Conservation (phyloP, 2,113 vertebrate species). For the Bambusicola thoracicus region DNA sequence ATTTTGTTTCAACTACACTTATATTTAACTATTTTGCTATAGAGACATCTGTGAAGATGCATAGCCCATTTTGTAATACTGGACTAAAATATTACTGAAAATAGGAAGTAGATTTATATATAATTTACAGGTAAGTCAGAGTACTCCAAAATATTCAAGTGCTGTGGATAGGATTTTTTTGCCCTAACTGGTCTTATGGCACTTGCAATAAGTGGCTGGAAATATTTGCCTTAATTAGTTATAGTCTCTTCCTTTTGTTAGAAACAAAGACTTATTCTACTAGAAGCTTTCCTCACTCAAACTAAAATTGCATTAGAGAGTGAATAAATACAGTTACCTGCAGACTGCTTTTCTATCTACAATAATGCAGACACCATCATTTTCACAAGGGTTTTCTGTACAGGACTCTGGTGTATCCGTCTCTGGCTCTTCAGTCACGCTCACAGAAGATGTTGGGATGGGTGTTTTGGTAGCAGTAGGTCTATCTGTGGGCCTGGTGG, state of each 20-base stretch:
- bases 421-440: not conserved
- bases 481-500: not conserved
- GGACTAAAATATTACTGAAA: not conserved
- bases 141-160: not conserved
- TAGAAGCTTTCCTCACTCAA: not conserved
- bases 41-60: not conserved
- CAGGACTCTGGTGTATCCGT: slow-evolving; percentile 25
- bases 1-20: not conserved
- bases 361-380: slow-evolving; percentile 82
- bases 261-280: not conserved
- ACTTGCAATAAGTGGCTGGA: not conserved
- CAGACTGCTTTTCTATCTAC: slow-evolving; percentile 62
- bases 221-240: not conserved
- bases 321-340: slow-evolving; percentile 79
- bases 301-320: not conserved
- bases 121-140: not conserved
- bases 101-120: not conserved
- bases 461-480: not conserved
- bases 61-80: not conserved
- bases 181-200: not conserved
- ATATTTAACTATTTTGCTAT: not conserved
- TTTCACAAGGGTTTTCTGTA: slow-evolving; percentile 76
- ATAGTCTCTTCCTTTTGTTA: not conserved
- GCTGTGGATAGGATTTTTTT: not conserved
- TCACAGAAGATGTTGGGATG: not conserved